Evolutionary conservation across 2,113 vertebrate species (phyloP).

Genomic region (Mola mola): DNA sequence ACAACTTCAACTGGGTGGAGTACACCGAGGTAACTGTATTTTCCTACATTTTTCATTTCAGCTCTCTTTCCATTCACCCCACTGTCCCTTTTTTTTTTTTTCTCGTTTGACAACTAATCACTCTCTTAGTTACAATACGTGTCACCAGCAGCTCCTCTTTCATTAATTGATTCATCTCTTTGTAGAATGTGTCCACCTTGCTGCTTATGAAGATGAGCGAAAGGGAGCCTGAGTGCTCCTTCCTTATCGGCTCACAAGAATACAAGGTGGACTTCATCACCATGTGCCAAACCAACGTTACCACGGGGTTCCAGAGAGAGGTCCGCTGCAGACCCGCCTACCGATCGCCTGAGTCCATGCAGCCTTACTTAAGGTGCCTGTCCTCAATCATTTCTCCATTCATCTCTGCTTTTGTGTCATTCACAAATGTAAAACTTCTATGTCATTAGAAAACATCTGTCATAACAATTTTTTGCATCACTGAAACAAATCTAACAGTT

Average conservation of each 20-base stretch:
- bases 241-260: constrained; percentile 3
- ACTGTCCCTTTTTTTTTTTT: neutral
- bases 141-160: neutral
- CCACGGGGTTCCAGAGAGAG: constrained; percentile 23
- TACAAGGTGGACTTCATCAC: constrained; percentile 63
- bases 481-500: too few species aligned
- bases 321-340: constrained; percentile 58
- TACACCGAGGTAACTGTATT: constrained; percentile 40
- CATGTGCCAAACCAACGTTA: constrained; percentile 60
- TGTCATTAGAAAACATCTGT: too few species aligned
- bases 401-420: neutral
- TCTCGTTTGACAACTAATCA: neutral
- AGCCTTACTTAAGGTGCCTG: constrained; percentile 53
- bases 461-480: too few species aligned
- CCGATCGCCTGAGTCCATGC: constrained; percentile 42
- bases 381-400: neutral
- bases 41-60: too few species aligned
- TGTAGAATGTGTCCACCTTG: constrained; percentile 21
- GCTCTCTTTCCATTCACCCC: too few species aligned
- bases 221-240: constrained; percentile 23
- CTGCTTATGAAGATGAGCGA: constrained; percentile 31
- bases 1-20: constrained; percentile 18
- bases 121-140: neutral
- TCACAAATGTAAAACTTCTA: too few species aligned
- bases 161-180: neutral